These are phyloP conservation scores for Ancistrus triradiatus DNA, from an alignment of 2,113 vertebrate species.

Conservation along the genomic window DNA sequence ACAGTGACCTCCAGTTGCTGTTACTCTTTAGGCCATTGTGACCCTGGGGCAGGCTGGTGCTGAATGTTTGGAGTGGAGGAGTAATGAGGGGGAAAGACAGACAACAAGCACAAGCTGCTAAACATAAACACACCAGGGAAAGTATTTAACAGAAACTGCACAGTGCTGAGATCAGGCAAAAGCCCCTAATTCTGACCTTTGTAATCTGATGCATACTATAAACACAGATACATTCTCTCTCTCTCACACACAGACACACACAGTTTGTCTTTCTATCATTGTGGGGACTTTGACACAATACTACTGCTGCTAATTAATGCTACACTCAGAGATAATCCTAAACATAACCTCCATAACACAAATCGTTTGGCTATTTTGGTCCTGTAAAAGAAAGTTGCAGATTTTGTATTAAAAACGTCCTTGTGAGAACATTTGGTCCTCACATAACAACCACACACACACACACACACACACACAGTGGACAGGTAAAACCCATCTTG, in stretches of 20 bases:
- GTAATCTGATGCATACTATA: constrained; percentile 49
- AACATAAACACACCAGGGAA: constrained; percentile 41
- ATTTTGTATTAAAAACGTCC: too few species aligned
- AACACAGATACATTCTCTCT: constrained; percentile 38
- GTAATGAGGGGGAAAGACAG: constrained; percentile 51
- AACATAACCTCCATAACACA: too few species aligned
- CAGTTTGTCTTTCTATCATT: too few species aligned
- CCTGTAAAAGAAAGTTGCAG: too few species aligned
- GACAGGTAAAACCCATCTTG: constrained; percentile 24
- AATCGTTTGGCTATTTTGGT: too few species aligned
- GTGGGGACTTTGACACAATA: too few species aligned
- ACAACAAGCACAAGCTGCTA: constrained; percentile 42
- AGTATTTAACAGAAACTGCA: constrained; percentile 45
- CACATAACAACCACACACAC: too few species aligned
- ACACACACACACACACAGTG: constrained; percentile 19
- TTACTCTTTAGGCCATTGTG: constrained; percentile 29
- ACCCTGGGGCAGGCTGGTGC: constrained; percentile 18
- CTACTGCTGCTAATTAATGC: too few species aligned
- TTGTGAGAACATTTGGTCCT: too few species aligned
- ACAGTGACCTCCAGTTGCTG: constrained; percentile 27
- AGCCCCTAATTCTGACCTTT: constrained; percentile 38
- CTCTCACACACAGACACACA: constrained; percentile 27
- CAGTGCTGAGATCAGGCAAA: constrained; percentile 34
- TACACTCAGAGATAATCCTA: too few species aligned
- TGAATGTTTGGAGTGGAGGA: constrained; percentile 46